Base-by-base conservation (phyloP, 2,888 invertebrate genomes). In the Eupithecia pulchellata region DNA sequence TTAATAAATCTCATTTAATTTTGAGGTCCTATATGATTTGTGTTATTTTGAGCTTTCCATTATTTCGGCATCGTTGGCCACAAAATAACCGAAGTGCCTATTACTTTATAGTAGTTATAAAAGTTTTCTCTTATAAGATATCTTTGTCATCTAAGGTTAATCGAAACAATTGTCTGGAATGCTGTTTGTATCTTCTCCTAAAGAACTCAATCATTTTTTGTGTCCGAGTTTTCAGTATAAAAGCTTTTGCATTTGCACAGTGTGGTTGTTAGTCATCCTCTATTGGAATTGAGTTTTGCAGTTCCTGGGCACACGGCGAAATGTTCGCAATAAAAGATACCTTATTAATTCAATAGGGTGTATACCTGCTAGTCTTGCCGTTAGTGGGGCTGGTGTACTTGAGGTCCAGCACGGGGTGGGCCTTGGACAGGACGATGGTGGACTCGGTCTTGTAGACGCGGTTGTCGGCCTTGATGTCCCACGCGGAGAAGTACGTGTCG, bases 361-460 rank as follows among this genome's bases (percentile, higher is more conserved):
- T 85, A 89, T 82, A 94, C 94, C 91, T 91, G 84, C 87, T 86
- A 9, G 83, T 74, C 64, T 89, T 86, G 1, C 85, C 79, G 47
- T 79, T 80, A 27, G 90, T 88, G 0, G 97, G 96, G 73, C 94
- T 91, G 9, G 90, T 92, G 55, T 95, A 86, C 69, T 94, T 95
- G 27, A 96, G 52, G 76, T 96, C 95, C 2, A 96, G 82, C 30
- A 95, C 90, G 2, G 95, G 96, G 65, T 94, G 92, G 20, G 90
- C 89, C 77, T 94, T 94, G 1, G 95, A 95, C 11, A 95, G 83
- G 25, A 95, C 95, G 3, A 96, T 77, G 66, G 95, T 91, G 9
- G 93, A 92, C 29, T 95, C 95, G 0, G 95, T 72, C 1, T 91
- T 92, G 86, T 96, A 96, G 8, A 95, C 93, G 52, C 95, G 93